A percentile compares a stretch with the other conserved stretches of the same genome.
Conservation (phyloP, 2,888 invertebrate species). For the Diarsia dahlii region DNA sequence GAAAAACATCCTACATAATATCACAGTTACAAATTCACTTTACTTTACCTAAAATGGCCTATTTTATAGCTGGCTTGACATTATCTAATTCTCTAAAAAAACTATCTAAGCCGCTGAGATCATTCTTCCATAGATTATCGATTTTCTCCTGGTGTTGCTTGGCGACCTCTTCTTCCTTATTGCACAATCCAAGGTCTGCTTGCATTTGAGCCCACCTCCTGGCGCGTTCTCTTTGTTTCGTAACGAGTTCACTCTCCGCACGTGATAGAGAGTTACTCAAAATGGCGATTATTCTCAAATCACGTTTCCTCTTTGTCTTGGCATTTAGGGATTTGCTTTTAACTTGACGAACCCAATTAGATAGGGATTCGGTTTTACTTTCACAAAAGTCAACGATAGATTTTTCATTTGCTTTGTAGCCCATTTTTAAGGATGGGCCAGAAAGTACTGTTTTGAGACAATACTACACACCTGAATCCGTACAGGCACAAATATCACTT, state of each 20-base stretch:
- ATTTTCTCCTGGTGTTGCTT: slow-evolving; percentile 86
- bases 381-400: slow-evolving; percentile 88
- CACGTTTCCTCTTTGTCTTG: slow-evolving; percentile 90
- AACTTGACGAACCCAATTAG: slow-evolving; percentile 92
- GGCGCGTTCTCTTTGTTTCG: slow-evolving; percentile 92
- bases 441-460: slow-evolving; percentile 81
- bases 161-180: slow-evolving; percentile 86
- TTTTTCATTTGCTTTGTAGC: slow-evolving; percentile 86
- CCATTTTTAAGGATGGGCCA: slow-evolving; percentile 80
- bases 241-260: slow-evolving; percentile 91
- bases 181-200: slow-evolving; percentile 87
- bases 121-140: slow-evolving; percentile 90
- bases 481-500: slow-evolving; percentile 83
- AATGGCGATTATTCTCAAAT: slow-evolving; percentile 92
- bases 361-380: slow-evolving; percentile 90
- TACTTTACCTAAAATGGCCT: slow-evolving; percentile 82
- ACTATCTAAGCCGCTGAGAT: slow-evolving; percentile 92
- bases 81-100: slow-evolving; percentile 92
- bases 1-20: slow-evolving; percentile 90
- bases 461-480: slow-evolving; percentile 89
- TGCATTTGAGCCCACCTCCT: slow-evolving; percentile 91
- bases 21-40: slow-evolving; percentile 86
- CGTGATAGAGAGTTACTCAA: slow-evolving; percentile 91
- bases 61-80: slow-evolving; percentile 88
- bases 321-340: slow-evolving; percentile 91